A percentile compares a stretch with the other conserved stretches of the same genome.
These are phyloP conservation scores for Gryllus bimaculatus DNA, from an alignment of 1,140 invertebrate genomes.

Conservation along the genomic window DNA sequence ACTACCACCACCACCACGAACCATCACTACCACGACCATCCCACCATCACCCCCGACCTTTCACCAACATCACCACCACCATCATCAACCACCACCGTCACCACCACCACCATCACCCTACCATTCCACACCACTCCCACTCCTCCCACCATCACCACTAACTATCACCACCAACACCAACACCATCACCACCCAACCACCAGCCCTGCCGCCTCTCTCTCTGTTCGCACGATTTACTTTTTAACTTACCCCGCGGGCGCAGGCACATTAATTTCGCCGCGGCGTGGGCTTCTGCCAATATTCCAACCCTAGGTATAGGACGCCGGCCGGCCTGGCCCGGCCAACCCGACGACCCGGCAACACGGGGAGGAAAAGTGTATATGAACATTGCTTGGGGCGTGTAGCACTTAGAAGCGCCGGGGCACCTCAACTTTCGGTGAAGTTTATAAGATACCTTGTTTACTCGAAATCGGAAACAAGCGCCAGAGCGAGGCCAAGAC, in stretches of 20 bases:
- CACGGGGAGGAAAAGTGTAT: background rate
- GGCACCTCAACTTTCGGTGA: background rate
- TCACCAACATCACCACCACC: too few species aligned
- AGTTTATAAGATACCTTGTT: background rate
- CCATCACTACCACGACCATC: too few species aligned
- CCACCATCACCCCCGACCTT: too few species aligned
- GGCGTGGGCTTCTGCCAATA: background rate
- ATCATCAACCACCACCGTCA: too few species aligned
- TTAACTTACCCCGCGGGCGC: background rate
- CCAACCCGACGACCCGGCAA: too few species aligned
- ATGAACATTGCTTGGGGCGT: background rate
- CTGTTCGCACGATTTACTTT: background rate
- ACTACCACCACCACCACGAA: too few species aligned
- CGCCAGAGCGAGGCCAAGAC: background rate
- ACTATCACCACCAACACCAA: too few species aligned
- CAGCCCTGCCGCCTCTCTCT: background rate
- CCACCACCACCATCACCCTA: too few species aligned
- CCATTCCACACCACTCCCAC: too few species aligned
- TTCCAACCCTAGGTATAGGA: background rate
- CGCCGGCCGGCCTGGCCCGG: too few species aligned
- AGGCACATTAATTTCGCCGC: background rate
- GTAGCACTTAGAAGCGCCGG: background rate
- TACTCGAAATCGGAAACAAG: conserved; percentile 1
- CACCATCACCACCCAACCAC: too few species aligned
- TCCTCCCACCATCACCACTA: too few species aligned